Evolutionary conservation across 2,797 vertebrate genomes (phyloP).

Genomic region (Chrysocyon brachyurus): DNA sequence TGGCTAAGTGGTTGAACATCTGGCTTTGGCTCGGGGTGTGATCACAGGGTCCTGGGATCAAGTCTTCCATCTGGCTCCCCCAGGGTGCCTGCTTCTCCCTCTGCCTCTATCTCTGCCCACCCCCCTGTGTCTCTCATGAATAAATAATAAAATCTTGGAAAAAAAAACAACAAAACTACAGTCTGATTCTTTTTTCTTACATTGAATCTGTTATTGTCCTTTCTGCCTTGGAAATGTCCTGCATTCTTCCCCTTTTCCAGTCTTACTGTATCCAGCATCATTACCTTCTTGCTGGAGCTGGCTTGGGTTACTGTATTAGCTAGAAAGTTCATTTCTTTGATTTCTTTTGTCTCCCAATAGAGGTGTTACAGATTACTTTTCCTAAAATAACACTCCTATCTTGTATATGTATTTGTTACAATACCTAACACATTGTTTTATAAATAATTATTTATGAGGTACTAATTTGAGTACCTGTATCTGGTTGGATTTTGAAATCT

Average conservation of each 20-base stretch:
- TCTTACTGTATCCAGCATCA: not conserved
- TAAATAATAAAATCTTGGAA: too few relatives aligned
- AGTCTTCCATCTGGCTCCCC: too few relatives aligned
- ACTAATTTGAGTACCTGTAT: not conserved
- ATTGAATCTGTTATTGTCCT: not conserved
- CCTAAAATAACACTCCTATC: not conserved
- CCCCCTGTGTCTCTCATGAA: too few relatives aligned
- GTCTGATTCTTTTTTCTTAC: not conserved
- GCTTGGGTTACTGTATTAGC: not conserved
- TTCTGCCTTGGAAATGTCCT: not conserved
- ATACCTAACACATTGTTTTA: not conserved
- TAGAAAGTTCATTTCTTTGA: not conserved
- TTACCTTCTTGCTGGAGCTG: too few relatives aligned
- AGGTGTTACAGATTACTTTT: not conserved
- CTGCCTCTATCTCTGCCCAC: too few relatives aligned
- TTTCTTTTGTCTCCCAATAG: not conserved
- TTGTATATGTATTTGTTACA: not conserved
- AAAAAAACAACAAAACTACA: not conserved
- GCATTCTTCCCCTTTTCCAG: not conserved
- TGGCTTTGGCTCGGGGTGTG: too few relatives aligned
- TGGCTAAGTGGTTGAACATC: too few relatives aligned
- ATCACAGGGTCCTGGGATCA: too few relatives aligned
- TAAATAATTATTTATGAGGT: not conserved
- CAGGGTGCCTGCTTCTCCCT: too few relatives aligned
- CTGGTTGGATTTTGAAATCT: not conserved